Conservation (phyloP, 2,888 invertebrate genomes). For the Antheraea yamamai region DNA sequence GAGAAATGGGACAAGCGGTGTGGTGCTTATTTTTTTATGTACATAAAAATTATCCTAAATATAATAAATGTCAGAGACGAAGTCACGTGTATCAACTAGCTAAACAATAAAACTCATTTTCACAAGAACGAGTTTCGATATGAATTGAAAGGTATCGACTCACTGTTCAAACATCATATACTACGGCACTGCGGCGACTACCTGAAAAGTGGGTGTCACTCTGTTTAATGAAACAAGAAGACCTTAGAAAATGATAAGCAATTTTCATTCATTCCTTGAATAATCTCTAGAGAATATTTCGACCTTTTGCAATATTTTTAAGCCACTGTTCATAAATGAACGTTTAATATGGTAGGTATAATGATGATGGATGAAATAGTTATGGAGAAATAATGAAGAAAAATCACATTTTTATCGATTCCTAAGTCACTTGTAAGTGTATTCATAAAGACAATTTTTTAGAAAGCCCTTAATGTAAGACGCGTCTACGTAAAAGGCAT, state of each 20-base stretch:
- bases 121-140: not conserved
- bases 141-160: not conserved
- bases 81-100: no score
- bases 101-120: no score
- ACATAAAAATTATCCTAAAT: no score
- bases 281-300: not conserved
- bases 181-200: not conserved
- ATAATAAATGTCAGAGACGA: no score
- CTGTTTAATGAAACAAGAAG: slow-evolving; percentile 1
- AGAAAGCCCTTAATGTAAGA: not conserved
- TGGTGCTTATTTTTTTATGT: no score
- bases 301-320: slow-evolving; percentile 1
- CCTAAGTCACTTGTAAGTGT: not conserved
- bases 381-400: not conserved
- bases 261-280: not conserved
- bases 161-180: not conserved
- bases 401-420: not conserved
- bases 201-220: not conserved
- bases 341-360: not conserved
- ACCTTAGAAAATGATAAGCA: slow-evolving; percentile 8
- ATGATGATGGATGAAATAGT: not conserved
- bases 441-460: not conserved
- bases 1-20: no score
- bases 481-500: not conserved
- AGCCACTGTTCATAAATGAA: not conserved